Evolutionary conservation across 2,113 vertebrate species (phyloP).

Genomic region (Chaetorhynchus papuensis): DNA sequence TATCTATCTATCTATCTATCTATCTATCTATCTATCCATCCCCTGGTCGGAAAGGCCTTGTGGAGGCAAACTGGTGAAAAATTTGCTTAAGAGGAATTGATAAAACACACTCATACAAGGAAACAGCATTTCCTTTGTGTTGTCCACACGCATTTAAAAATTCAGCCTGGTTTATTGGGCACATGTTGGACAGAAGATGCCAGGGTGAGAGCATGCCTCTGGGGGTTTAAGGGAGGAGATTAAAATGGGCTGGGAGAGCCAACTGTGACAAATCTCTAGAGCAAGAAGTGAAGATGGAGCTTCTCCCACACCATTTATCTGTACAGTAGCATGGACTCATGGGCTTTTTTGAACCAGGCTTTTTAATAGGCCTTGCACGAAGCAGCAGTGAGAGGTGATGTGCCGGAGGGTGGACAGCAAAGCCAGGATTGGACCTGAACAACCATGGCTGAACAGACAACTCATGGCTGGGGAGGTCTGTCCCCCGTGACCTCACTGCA

Average conservation of each 20-base stretch:
- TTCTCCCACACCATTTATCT: neutral
- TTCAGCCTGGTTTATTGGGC: neutral
- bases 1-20: neutral
- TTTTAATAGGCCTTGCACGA: neutral
- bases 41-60: neutral
- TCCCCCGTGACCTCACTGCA: accelerated
- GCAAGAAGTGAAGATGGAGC: neutral
- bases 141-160: neutral
- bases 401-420: neutral
- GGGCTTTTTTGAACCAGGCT: neutral
- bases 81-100: neutral
- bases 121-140: neutral
- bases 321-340: accelerated
- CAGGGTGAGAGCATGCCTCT: neutral
- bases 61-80: neutral
- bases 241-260: accelerated
- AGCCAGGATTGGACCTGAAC: neutral
- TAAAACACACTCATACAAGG: accelerated
- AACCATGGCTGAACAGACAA: neutral
- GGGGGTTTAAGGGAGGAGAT: neutral
- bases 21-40: too few species aligned
- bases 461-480: neutral
- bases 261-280: neutral
- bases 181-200: accelerated
- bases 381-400: accelerated